Percentiles rank a stretch among this genome's conserved stretches.
These are phyloP conservation scores for Turritopsis rubra DNA, from an alignment of 30 jellyfish, hydroid and myxozoan genomes.

Conservation along the genomic window DNA sequence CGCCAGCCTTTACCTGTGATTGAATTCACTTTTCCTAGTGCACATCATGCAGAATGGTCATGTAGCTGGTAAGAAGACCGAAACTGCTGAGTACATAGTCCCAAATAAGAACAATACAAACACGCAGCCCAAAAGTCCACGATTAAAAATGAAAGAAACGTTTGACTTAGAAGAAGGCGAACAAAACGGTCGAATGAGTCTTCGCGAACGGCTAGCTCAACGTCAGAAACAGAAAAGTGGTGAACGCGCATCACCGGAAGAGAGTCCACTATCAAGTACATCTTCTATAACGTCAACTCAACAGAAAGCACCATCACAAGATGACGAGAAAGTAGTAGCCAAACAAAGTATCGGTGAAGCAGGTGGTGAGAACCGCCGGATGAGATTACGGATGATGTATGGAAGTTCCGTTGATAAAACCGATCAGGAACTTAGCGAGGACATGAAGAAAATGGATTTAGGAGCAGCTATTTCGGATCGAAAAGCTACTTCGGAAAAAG, in stretches of 20 bases:
- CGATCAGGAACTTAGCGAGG: constrained; percentile 70
- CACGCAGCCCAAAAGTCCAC: constrained; percentile 82
- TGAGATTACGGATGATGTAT: constrained; percentile 92
- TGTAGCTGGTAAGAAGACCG: constrained; percentile 13
- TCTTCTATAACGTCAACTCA: background rate
- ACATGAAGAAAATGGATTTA: constrained; percentile 46
- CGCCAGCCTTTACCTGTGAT: too few relatives aligned
- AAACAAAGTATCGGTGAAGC: constrained; percentile 71
- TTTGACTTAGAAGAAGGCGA: constrained; percentile 65
- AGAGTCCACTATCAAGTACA: constrained; percentile 21
- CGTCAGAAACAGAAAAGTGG: constrained; percentile 23
- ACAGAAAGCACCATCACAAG: background rate
- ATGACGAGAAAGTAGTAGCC: constrained; percentile 38
- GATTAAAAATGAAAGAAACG: constrained; percentile 77
- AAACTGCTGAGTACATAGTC: constrained; percentile 35
- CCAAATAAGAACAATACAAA: constrained; percentile 28
- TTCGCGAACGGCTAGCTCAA: constrained; percentile 80
- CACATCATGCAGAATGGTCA: constrained; percentile 39
- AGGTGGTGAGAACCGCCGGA: constrained; percentile 89
- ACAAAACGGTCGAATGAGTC: constrained; percentile 60
- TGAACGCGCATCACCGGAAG: background rate
- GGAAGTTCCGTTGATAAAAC: constrained; percentile 85
- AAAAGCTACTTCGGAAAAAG: constrained; percentile 27
- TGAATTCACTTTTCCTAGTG: background rate
- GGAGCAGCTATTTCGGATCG: constrained; percentile 49